Base-by-base conservation (phyloP, 2,113 vertebrate genomes). In the Origma solitaria region DNA sequence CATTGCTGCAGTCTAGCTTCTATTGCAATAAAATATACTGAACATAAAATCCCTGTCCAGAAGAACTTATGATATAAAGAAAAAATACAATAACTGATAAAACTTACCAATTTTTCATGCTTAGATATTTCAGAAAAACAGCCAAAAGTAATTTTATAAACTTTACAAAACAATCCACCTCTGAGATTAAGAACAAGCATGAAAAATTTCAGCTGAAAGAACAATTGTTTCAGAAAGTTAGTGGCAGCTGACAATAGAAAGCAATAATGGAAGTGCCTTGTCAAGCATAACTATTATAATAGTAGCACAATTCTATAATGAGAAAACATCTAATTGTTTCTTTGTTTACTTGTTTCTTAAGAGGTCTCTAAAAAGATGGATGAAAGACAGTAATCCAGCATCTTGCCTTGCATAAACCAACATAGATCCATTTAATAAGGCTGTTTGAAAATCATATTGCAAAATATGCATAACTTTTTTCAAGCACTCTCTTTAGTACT, bases 181-280 rank as follows among this genome's bases (percentile, higher is more conserved):
- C 81, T 92, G 85, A 49, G 70, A 94, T 88, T 72, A 89, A 38
- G 76, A 96, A 88, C 7, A 80, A 95, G 57, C 53, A 68, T 53
- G 57, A 90, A 60, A 86, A 88, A 90, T 86, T 88, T 96, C 70
- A 86, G 22, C 45, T 90, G 58, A 72, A 96, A 93, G 45, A 95
- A 42, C 79, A 88, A 89, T 87, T 92, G 73, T 84, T 96, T 93
- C 37, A 54, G 73, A 86, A 96, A 91, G 53, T 86, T 92, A 92
- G 81, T 77, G 86, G 65, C 60, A 93, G 38, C 57, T 83, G 66
- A 94, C 90, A 94, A 90, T 68, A 90, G 77, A 90, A 94, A 92
- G 27, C 65, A 86, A 73, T 96, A 95, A 88, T 83, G 47, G 50
- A 92, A 90, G 42, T 64, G 83, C 22, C 68, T 94, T 77, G 33